Percentiles rank a stretch among this genome's conserved stretches.
Conservation (phyloP, 2,797 vertebrate genomes). For the Epinephelus coioides region DNA sequence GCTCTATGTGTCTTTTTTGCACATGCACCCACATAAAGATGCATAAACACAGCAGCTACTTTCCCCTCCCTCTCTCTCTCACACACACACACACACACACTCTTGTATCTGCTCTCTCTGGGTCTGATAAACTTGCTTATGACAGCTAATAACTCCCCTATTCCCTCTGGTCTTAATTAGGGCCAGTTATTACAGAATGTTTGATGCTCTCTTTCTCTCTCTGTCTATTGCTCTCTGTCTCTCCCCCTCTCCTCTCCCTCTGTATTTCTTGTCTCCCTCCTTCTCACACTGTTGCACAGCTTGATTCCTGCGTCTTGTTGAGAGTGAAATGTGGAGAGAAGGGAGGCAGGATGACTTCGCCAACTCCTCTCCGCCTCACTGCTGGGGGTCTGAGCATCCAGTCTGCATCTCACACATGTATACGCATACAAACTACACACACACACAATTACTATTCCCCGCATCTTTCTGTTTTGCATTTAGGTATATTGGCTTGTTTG, state of each 20-base stretch:
- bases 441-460: slow-evolving; percentile 47
- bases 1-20: slow-evolving; percentile 9
- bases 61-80: not conserved
- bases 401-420: slow-evolving; percentile 41
- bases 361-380: slow-evolving; percentile 54
- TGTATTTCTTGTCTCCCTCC: slow-evolving; percentile 15
- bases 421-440: slow-evolving; percentile 19
- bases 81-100: slow-evolving; percentile 7
- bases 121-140: slow-evolving; percentile 82
- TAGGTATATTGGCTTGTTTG: slow-evolving; percentile 22
- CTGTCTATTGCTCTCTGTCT: slow-evolving; percentile 14
- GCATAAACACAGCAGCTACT: slow-evolving; percentile 36
- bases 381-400: slow-evolving; percentile 55
- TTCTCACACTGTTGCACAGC: slow-evolving; percentile 69
- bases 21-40: slow-evolving; percentile 26
- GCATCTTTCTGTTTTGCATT: slow-evolving; percentile 42
- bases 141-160: slow-evolving; percentile 83
- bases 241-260: not conserved
- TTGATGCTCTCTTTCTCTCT: slow-evolving; percentile 66
- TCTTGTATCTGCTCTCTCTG: slow-evolving; percentile 57
- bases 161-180: slow-evolving; percentile 84
- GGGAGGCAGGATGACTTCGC: slow-evolving; percentile 42
- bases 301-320: slow-evolving; percentile 64
- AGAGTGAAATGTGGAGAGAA: slow-evolving; percentile 51
- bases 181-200: slow-evolving; percentile 77